Evolutionary conservation across 2,888 invertebrate species (phyloP), one percentile per base, ranked within the genome.

Genomic region (Ctenicera cuprea): DNA sequence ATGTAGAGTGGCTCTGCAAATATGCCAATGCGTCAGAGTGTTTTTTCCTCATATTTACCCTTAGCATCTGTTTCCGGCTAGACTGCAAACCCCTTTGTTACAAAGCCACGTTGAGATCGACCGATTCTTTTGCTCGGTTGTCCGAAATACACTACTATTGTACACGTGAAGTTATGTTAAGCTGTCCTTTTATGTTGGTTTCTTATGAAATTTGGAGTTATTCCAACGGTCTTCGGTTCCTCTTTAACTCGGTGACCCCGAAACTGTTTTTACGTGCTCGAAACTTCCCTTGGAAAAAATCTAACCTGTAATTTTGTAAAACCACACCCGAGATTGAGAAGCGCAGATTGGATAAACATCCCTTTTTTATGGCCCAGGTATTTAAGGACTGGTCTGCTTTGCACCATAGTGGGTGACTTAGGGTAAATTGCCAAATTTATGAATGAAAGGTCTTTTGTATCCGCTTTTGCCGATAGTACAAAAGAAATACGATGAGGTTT

Each of bases 31-130:
- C 66, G 70, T 66, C 54, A 54, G 66, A 48, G 45, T 73, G 52
- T 73, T 73, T 74, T 71, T 54, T 59, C 62, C 45, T 65, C 26
- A 48, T 74, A 74, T 74, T 74, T 74, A 74, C 70, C 33, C 61
- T 61, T 45, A 66, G 70, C 74, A 74, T 74, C 74, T 74, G 74
- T 74, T 74, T 74, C 74, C 74, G 70, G 70, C 74, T 66, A 70
- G 66, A 74, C 66, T 65, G 22, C 37, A 63, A 73, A 69, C 73
- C 59, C 73, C 66, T 74, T 74, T 74, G 74, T 74, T 74, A 52
- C 54, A 74, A 61, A 62, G 70, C 70, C 30, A 65, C 38, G 62
- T n/a, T 33, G 52, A 48, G 73, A 63, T 73, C 59, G 43, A 41
- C 66, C 43, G 61, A 61, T 66, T 66, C 67, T 69, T 73, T 69